Evolutionary conservation across 1,140 invertebrate genomes (phyloP), one percentile per base, ranked within the genome.

Genomic region (Venturia canescens): DNA sequence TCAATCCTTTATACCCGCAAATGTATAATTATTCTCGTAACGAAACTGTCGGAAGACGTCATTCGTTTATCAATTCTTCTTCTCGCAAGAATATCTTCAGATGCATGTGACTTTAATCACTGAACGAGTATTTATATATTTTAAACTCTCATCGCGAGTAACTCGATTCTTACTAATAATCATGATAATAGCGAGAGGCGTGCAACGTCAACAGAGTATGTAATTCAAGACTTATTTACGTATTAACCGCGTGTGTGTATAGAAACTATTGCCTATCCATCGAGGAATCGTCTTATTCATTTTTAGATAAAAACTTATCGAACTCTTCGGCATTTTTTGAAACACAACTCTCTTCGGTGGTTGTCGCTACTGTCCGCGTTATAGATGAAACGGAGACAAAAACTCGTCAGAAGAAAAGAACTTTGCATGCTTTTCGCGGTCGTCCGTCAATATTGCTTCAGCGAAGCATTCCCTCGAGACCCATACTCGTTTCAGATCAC

Each of bases 401-500:
- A 57, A n/a, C 53, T 18, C 18, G 21, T n/a, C 13, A 23, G 3
- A 3, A 18, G 21, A 57, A 57, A 23, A 57, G n/a, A 16, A 53
- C 50, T 53, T 11, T 57, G 21, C 9, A 44, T 57, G 21, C 9
- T 57, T n/a, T 57, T n/a, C 13, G 53, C 13, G 53, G 18, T 57
- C 11, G 38, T 44, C 21, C 53, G n/a, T 57, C 21, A 23, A 57
- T 21, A n/a, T 57, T 21, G 53, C 53, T 23, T 57, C 53, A 23
- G 53, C 11, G 21, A 23, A 57, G 21, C 53, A 57, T 21, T n/a
- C 53, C 53, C 18, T 57, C 18, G 18, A 23, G 21, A 57, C 18
- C 21, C 2, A 81, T 84, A 67, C 72, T 81, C 83, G 74, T 70
- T 78, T 48, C 79, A 44, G 83, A 86, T 84, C 85, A 86, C 83